These are phyloP conservation scores for Henricia sp. DNA, from an alignment of 53 echinoderm and acorn worm species.

Conservation along the genomic window DNA sequence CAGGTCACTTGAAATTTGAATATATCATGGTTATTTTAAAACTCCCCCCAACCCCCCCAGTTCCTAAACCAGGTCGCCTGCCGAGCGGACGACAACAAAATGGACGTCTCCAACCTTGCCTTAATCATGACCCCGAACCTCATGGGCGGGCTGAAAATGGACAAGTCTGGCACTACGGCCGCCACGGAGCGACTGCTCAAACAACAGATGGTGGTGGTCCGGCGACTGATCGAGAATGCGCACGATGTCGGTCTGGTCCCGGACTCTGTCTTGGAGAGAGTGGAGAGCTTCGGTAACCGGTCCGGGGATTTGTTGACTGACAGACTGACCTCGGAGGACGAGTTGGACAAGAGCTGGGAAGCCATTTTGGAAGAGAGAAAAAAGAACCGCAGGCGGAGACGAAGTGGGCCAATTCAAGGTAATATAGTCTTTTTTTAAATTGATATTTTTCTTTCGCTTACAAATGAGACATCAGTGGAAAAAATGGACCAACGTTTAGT, in stretches of 20 bases:
- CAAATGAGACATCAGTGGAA: too few relatives aligned
- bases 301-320: constrained; percentile 70
- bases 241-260: constrained; percentile 85
- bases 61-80: constrained; percentile 78
- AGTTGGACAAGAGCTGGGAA: constrained; percentile 87
- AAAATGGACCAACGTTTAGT: too few relatives aligned
- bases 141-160: constrained; percentile 52
- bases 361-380: constrained; percentile 67
- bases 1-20: too few relatives aligned
- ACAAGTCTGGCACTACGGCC: constrained; percentile 54
- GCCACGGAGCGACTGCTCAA: constrained; percentile 72
- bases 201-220: constrained; percentile 69
- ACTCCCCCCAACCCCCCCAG: too few relatives aligned
- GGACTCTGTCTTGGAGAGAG: constrained; percentile 74
- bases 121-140: constrained; percentile 85
- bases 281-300: constrained; percentile 63
- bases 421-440: too few relatives aligned
- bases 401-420: constrained; percentile 91
- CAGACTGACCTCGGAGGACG: constrained; percentile 92
- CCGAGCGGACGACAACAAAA: constrained; percentile 74
- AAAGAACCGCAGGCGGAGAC: constrained; percentile 69
- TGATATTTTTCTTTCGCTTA: too few relatives aligned
- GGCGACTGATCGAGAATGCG: constrained; percentile 80
- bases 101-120: constrained; percentile 91
- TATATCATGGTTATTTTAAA: too few relatives aligned